Evolutionary conservation across 2,113 vertebrate species (phyloP), one percentile per base, ranked within the genome.

Genomic region (Aramus guarauna): DNA sequence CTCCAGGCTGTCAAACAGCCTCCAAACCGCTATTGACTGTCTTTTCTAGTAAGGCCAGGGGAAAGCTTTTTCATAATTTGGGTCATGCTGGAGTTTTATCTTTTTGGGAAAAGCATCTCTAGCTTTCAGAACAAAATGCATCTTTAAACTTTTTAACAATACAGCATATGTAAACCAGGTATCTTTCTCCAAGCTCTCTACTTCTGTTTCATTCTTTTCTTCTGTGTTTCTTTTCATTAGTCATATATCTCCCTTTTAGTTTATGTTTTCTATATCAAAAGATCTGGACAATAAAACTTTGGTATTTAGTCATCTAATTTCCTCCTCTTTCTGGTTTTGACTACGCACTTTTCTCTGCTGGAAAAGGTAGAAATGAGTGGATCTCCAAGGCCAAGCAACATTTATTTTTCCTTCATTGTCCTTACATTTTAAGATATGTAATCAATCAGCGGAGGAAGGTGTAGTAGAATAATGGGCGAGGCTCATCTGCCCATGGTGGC

Each of bases 1-100:
- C n/a, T 96, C 68, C 84, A 72, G 68, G n/a, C 73, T 92, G 69
- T 92, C 94, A 87, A 85, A 68, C 37, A 72, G 77, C 30, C 84
- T 96, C 89, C 80, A 95, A 96, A 87, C 6, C 0, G 0, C 64
- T 79, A 63, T 21, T 5, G 10, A 14, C 23, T 75, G 50, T 23
- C 39, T 75, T 77, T 94, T 80, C 73, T 64, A 81, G 60, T 27
- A 32, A 89, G 37, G 72, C 86, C 85, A 94, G 12, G 23, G 80
- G 76, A 87, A 91, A 86, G 53, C 4, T 50, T 89, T 91, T 80
- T 77, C 41, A 60, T 43, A 47, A 84, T 89, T 47, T 18, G 32
- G n/a, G 45, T 89, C 47, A 55, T 21, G n/a, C 7, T 69, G 24
- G 34, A 48, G 32, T 41, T 92, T 63, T 71, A 71, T 67, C 41